Evolutionary conservation across 2,888 invertebrate species (phyloP), one percentile per base, ranked within the genome.

Genomic region (Melanostoma mellinum): DNA sequence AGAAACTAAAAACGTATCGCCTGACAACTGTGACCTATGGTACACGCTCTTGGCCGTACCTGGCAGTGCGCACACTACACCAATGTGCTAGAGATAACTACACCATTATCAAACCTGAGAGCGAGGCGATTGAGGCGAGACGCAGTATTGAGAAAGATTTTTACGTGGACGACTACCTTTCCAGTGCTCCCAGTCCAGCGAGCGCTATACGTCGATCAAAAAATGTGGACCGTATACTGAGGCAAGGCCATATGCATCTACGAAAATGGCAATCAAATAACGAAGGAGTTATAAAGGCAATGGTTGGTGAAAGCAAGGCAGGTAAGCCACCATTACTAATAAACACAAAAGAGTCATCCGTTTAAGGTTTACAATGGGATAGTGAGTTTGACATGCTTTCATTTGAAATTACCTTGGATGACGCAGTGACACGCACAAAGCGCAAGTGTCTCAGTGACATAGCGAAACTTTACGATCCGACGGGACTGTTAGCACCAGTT

Each of bases 1-100:
- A 48, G 35, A 33, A 44, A 53, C 48, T 74, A 3, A 40, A 44
- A 5, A 56, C 48, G 8, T 56, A 65, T 48, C 40, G 38, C 6
- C 48, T 74, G 2, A 74, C 20, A n/a, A 74, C 73, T 8, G 73
- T 74, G 20, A 74, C 65, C 6, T 74, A 74, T 73, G 63, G 73
- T 38, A 74, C 56, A 40, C 48, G 65, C 33, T 74, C 65, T 20
- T 65, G 52, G 0, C 73, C 65, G 30, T 65, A 65, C 38, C 42
- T 65, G 35, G 53, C 61, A 55, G 55, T 71, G 4, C 58, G 42
- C 30, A 52, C 71, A 6, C 50, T 52, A 40, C 71, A 42, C 6
- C 71, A 71, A 52, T 71, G 69, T 33, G 69, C 58, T 35, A 38
- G 20, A 58, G 58, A 53, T 9, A 72, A 72, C 32, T 50, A 38